Base-by-base conservation (phyloP, 2,888 invertebrate genomes). In the Macaria liturata region DNA sequence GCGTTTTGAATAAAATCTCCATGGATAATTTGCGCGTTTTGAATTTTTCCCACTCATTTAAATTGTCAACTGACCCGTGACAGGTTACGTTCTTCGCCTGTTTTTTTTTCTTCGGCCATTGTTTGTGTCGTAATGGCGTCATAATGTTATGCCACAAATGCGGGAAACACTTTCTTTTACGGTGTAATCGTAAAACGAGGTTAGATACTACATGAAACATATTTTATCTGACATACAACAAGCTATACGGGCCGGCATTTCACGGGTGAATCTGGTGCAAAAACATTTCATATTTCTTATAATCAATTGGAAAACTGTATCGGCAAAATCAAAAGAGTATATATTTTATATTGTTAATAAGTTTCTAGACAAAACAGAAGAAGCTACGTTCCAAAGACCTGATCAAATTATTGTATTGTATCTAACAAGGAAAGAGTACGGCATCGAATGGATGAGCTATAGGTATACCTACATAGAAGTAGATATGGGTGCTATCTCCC, bases 11-110 rank as follows among this genome's bases (percentile, higher is more conserved):
- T 48, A 51, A 55, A 45, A 39, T 32, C 42, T 44, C 46, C 50
- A 49, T 54, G 62, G 54, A 54, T 42, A 54, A 54, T 62, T 62
- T 65, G 61, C 61, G 52, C 58, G 46, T 58, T 60, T 58, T 51
- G 55, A 42, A 53, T 49, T 68, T 42, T 76, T 74, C 76, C 72
- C 75, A 77, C 74, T 76, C 75, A 78, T 79, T 82, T 77, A 76
- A 69, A 75, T 74, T 71, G 72, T 71, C 70, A 76, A 75, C 76
- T 82, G 84, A 82, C 81, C 81, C 80, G 74, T 74, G 70, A 78
- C 78, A 61, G 61, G 69, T 76, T 78, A 71, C 74, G 71, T 75
- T 73, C 70, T 70, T 72, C 66, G 65, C 65, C 64, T 58, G 55
- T 55, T 57, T 71, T 66, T 66, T 52, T 58, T 51, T 64, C 60